phyloP scores from a whole-genome alignment of 2,888 invertebrate species.

The Stenichneumon culpator region DNA sequence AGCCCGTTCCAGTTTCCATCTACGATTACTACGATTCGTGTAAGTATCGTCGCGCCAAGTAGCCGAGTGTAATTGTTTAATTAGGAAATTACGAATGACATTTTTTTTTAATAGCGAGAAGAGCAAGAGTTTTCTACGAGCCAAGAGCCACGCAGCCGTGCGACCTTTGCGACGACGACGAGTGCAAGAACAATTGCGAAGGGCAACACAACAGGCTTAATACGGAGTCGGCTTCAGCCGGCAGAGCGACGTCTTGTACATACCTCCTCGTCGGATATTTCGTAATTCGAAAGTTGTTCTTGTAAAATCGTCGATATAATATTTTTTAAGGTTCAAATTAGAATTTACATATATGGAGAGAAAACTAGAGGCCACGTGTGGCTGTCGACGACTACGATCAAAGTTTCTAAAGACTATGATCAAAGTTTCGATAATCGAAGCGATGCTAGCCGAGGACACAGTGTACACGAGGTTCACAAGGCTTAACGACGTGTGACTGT shows the following conservation, averaged over 20 bases:
- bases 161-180: slow-evolving; percentile 93
- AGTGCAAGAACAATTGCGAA: slow-evolving; percentile 86
- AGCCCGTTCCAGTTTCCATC: slow-evolving; percentile 93
- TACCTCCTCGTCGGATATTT: slow-evolving; percentile 67
- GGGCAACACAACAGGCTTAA: slow-evolving; percentile 80
- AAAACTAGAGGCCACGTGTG: not conserved
- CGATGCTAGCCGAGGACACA: not conserved
- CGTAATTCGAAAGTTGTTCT: slow-evolving; percentile 50
- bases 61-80: not conserved
- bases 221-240: slow-evolving; percentile 62
- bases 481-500: slow-evolving; percentile 6
- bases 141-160: slow-evolving; percentile 89
- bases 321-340: slow-evolving; percentile 13
- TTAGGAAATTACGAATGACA: not conserved
- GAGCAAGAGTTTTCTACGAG: slow-evolving; percentile 93
- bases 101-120: slow-evolving; percentile 88
- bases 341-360: not conserved
- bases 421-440: slow-evolving; percentile 13
- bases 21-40: slow-evolving; percentile 97
- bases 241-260: slow-evolving; percentile 63
- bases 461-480: not conserved
- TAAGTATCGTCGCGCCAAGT: slow-evolving; percentile 85
- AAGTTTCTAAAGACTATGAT: not conserved
- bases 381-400: not conserved
- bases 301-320: slow-evolving; percentile 5